phyloP scores from a whole-genome alignment of 1,140 invertebrate species.

The Heliconius himera region DNA sequence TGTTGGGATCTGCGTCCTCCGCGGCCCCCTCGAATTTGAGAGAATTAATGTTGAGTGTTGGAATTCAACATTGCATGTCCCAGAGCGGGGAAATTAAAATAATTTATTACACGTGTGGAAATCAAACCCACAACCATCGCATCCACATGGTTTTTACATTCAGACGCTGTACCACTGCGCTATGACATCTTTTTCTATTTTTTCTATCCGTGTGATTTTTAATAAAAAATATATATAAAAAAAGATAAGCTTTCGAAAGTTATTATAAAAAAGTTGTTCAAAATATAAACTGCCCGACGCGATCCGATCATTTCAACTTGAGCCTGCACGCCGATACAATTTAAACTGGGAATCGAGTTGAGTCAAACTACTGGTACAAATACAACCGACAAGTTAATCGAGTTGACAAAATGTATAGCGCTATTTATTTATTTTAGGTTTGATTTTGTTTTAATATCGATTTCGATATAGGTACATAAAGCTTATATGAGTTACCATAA shows the following conservation, averaged over 20 bases:
- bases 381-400: conserved; percentile 20
- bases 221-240: background rate
- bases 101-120: too few relatives aligned
- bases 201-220: background rate
- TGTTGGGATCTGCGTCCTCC: too few relatives aligned
- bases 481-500: too few relatives aligned
- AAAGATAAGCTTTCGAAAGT: background rate
- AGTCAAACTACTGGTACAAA: background rate
- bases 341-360: conserved; percentile 13
- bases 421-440: background rate
- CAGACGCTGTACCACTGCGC: too few relatives aligned
- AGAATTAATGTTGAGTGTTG: too few relatives aligned
- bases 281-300: background rate
- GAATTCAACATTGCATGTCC: too few relatives aligned
- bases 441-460: background rate
- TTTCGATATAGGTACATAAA: background rate
- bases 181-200: too few relatives aligned
- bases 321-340: conserved; percentile 20
- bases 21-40: too few relatives aligned
- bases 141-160: too few relatives aligned
- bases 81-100: too few relatives aligned
- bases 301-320: conserved; percentile 21
- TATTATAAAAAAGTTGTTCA: background rate
- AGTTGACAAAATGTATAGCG: background rate
- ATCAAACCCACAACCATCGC: too few relatives aligned